Base-by-base conservation (phyloP, 2,888 invertebrate species). In the Eupithecia abbreviata region DNA sequence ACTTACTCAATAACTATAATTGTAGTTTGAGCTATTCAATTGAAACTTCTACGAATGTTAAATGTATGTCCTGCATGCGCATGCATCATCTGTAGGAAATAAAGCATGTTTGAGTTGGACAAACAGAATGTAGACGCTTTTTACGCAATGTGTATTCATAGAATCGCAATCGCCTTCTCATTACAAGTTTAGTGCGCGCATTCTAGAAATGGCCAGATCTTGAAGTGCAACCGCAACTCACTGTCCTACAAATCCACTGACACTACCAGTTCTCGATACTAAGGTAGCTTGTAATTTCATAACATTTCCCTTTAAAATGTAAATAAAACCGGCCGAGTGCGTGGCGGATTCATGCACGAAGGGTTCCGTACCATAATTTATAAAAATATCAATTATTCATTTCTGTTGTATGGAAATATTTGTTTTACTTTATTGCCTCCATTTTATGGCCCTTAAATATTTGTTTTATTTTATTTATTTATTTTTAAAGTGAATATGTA, bases 181-280 rank as follows among this genome's bases (percentile, higher is more conserved):
- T 66, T 15, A 66, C 15, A 42, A 66, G 66, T 66, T 41, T 42
- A 66, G 66, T 42, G 66, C 42, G 66, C 42, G 42, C 42, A 70
- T 74, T 70, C 75, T 69, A 72, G 58, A 62, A 72, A 41, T 58
- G 43, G 9, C 6, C 18, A 68, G 43, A 41, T 67, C 15, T 43
- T 30, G 30, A 30, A 49, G 69, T 76, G 72, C 42, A 73, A 70
- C 55, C 58, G 49, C 76, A 71, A 73, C 69, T 73, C 43, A 62
- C 72, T 77, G 78, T 76, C 78, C 79, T 81, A 81, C 73, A 79
- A 82, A 80, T 73, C 74, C 10, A 79, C 76, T 71, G 62, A 72
- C 71, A 78, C 76, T 79, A 80, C 79, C 79, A 75, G 81, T 81
- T 75, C 68, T 78, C 41, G 49, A 47, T 74, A 73, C 30, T 62